phyloP scores from a whole-genome alignment of 2,113 vertebrate genomes.

The Sigmodon hispidus region DNA sequence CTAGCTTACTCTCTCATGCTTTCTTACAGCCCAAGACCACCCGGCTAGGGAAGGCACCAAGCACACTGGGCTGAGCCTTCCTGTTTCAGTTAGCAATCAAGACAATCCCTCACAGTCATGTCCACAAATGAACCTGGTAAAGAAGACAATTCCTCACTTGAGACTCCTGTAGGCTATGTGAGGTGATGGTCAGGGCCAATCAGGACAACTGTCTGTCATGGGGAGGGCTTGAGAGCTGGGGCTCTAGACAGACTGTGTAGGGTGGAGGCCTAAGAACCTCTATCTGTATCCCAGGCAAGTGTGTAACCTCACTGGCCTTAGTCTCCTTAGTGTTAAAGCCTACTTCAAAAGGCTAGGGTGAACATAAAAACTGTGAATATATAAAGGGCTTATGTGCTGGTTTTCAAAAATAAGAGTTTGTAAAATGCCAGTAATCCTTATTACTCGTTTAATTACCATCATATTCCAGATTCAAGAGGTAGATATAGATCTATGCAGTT shows the following conservation, averaged over 20 bases:
- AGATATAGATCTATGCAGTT: background rate
- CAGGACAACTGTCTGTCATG: background rate
- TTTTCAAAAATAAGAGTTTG: constrained; percentile 71
- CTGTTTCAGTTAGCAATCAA: background rate
- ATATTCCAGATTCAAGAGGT: background rate
- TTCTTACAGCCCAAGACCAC: background rate
- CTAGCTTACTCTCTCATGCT: background rate
- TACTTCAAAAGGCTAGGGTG: background rate
- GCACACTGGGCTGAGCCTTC: background rate
- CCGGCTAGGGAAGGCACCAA: background rate
- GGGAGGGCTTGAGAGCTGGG: background rate
- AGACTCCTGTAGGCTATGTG: background rate
- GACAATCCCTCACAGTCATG: background rate
- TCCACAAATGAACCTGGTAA: no score
- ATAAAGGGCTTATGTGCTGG: constrained; percentile 29
- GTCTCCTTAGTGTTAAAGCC: background rate
- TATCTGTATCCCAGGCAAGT: background rate
- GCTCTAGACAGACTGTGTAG: background rate
- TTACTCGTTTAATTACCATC: background rate
- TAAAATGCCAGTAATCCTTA: background rate
- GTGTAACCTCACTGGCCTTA: background rate
- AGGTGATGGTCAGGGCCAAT: background rate
- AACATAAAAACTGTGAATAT: background rate
- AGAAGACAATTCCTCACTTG: background rate
- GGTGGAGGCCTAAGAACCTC: background rate